Evolutionary conservation across 2,797 vertebrate genomes (phyloP), one percentile per base, ranked within the genome.

Genomic region (Falco cherrug): DNA sequence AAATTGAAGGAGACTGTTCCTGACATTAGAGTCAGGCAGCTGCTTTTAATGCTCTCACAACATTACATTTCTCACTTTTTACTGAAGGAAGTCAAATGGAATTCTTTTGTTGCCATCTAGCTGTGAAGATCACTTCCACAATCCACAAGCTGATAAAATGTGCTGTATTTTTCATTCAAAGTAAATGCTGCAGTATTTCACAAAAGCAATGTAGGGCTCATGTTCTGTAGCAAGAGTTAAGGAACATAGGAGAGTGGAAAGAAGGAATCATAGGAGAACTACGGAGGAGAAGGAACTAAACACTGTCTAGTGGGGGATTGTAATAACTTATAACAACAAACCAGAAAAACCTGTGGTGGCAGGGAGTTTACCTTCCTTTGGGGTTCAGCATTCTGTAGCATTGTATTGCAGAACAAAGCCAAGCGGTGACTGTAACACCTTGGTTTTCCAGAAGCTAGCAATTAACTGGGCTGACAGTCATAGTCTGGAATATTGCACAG

Each of bases 91-190:
- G 57, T 56, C 73, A 87, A 84, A 85, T 65, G 68, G 47, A 97
- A 89, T 97, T 96, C 93, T 92, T 96, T 84, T 96, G 83, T 97
- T 97, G 96, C 96, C 97, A 97, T 77, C 96, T 97, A 97, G 96
- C 97, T 97, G 96, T 81, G 93, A 91, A 84, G 56, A 93, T 93
- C 29, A 78, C 63, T 97, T 87, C 69, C 93, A 91, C 81, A 88
- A 13, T 54, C 39, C 5, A 5, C 50, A 73, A 48, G 73, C 1
- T 71, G 64, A 71, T 56, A 41, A 54, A 96, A 81, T 13, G 8
- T 35, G 26, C 53, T 61, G 31, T 61, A 39, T 87, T 87, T 93
- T 90, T 93, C 56, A 35, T 59, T 89, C 16, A 11, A 59, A 47
- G 35, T 35, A 71, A 77, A 87, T 70, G 41, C 21, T 74, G 2